These are phyloP conservation scores for Emydoidea blandingii DNA, from an alignment of 2,797 vertebrate species.

Conservation along the genomic window DNA sequence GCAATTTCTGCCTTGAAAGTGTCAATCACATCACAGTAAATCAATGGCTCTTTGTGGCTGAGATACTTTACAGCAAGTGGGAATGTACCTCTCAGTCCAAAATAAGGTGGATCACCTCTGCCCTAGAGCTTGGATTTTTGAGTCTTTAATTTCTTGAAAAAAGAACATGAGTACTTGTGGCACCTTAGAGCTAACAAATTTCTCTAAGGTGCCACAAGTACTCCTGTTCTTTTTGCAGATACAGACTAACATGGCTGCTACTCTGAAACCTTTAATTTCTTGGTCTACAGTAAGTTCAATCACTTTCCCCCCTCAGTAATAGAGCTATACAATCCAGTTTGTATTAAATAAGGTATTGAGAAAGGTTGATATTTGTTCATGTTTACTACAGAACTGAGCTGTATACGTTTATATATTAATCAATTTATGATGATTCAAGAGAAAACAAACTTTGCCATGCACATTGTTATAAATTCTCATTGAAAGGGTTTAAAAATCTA, in stretches of 20 bases:
- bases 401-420: neutral
- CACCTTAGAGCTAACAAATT: too few species aligned
- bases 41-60: neutral
- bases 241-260: too few species aligned
- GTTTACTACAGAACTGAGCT: neutral
- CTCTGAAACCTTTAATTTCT: too few species aligned
- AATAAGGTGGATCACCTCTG: neutral
- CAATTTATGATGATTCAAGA: accelerated
- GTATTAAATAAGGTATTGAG: neutral
- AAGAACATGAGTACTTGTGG: too few species aligned
- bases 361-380: neutral
- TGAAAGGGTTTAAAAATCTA: neutral
- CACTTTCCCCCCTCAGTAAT: neutral
- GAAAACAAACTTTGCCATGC: neutral
- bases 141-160: neutral
- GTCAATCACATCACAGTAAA: neutral
- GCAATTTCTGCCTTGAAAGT: neutral
- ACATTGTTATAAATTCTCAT: neutral
- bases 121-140: neutral
- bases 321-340: neutral
- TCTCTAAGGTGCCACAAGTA: too few species aligned
- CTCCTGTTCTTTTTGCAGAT: too few species aligned
- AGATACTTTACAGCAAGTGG: neutral
- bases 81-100: neutral
- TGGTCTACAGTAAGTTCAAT: neutral